phyloP scores from a whole-genome alignment of 2,113 vertebrate species.

The Colius striatus region DNA sequence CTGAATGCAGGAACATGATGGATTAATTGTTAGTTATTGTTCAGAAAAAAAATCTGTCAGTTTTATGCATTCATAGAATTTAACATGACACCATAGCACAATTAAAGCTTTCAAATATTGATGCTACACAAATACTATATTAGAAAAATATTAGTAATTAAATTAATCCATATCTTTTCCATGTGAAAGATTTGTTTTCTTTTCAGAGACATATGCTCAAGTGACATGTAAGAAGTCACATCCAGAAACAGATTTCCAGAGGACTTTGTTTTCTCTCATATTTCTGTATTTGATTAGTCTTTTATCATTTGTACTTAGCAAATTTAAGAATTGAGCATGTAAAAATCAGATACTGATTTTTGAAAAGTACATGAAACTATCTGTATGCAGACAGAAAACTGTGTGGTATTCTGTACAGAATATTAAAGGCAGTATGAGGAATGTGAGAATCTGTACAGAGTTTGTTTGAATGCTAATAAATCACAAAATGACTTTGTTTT shows the following conservation, averaged over 20 bases:
- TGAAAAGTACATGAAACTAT: not conserved
- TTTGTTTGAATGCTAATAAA: conserved; percentile 70
- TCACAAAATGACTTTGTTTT: conserved; percentile 49
- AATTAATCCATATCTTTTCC: not conserved
- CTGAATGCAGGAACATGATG: rapidly evolving
- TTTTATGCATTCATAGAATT: rapidly evolving
- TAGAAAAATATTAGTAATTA: not conserved
- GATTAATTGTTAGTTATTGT: not conserved
- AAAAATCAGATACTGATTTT: conserved; percentile 5
- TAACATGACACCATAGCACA: not conserved
- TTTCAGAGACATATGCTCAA: not conserved
- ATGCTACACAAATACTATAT: not conserved
- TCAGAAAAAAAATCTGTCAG: not conserved
- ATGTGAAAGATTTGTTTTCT: not conserved
- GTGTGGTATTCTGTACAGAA: not conserved
- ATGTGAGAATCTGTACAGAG: conserved; percentile 21
- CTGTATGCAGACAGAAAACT: conserved; percentile 38
- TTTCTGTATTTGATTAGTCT: not conserved
- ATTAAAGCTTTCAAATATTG: not conserved
- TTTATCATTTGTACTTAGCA: not conserved
- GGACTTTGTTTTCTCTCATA: not conserved
- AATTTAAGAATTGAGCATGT: not conserved
- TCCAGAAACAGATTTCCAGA: not conserved
- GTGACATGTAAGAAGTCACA: not conserved
- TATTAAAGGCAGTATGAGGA: conserved; percentile 15